phyloP scores from a whole-genome alignment of 2,113 vertebrate species.

The Jacana jacana region DNA sequence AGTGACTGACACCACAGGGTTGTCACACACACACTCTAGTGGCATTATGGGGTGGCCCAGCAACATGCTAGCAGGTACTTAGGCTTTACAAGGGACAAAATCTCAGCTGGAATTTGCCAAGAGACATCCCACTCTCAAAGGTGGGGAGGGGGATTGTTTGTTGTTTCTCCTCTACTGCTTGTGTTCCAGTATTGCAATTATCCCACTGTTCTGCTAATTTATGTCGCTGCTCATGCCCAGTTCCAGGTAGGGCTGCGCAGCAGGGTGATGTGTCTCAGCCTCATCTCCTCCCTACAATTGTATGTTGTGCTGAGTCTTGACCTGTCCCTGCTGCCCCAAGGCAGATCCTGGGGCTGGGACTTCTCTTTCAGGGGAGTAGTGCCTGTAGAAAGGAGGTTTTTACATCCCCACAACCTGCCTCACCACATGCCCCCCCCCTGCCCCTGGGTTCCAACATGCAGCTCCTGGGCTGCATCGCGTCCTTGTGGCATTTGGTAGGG shows the following conservation, averaged over 20 bases:
- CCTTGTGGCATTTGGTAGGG: accelerated
- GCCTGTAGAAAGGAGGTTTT: not conserved
- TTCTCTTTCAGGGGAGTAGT: not conserved
- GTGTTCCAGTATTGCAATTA: not conserved
- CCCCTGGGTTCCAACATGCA: not conserved
- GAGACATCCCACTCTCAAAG: not conserved
- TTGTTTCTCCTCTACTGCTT: not conserved
- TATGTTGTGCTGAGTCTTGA: not conserved
- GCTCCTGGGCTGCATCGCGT: not conserved
- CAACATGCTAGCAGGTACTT: not conserved
- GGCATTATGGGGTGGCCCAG: not conserved
- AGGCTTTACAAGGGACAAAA: not conserved
- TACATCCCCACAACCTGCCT: not conserved
- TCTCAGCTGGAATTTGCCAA: not conserved
- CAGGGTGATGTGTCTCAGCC: not conserved
- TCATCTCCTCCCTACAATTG: not conserved
- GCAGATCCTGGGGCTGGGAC: not conserved
- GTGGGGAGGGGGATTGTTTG: not conserved
- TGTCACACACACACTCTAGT: accelerated
- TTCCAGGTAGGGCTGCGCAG: not conserved
- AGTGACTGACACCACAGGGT: not conserved
- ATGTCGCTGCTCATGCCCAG: not conserved
- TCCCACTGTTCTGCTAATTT: not conserved
- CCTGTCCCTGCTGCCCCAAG: not conserved
- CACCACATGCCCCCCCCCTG: accelerated